A percentile compares a stretch with the other conserved stretches of the same genome.
Evolutionary conservation across 2,797 vertebrate genomes (phyloP).

Genomic region (Cossypha polioptera): DNA sequence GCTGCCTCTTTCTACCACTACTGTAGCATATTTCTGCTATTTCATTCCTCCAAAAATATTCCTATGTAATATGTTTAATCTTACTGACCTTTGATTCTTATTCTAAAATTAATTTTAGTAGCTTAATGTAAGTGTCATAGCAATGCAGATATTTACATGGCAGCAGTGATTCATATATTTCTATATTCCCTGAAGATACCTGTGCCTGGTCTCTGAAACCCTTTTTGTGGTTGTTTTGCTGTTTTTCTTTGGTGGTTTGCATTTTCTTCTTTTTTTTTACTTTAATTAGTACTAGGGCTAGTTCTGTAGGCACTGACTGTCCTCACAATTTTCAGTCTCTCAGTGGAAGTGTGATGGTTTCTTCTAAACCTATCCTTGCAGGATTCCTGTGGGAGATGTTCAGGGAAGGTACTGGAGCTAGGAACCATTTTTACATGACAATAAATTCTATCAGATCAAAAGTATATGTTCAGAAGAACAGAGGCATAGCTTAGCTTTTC

Average conservation of each 20-base stretch:
- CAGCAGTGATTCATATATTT: neutral
- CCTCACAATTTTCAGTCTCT: neutral
- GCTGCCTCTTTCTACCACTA: neutral
- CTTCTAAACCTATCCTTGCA: neutral
- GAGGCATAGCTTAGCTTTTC: neutral
- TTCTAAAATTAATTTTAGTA: neutral
- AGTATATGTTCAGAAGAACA: neutral
- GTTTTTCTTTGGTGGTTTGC: neutral
- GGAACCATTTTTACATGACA: neutral
- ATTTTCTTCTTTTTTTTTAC: neutral
- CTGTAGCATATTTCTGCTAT: neutral
- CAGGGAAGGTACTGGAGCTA: neutral
- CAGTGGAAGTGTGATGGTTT: neutral
- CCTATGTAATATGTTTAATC: neutral
- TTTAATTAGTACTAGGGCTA: neutral
- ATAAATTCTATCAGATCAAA: neutral
- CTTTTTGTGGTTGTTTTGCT: neutral
- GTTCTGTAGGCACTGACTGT: neutral
- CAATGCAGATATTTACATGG: neutral
- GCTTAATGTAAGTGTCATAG: neutral
- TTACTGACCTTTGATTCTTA: neutral
- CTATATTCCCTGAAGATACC: neutral
- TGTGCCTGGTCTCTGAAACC: neutral
- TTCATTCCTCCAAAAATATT: neutral
- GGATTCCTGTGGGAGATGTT: neutral